Base-by-base conservation (phyloP, 2,888 invertebrate genomes). In the Polyploca ridens region DNA sequence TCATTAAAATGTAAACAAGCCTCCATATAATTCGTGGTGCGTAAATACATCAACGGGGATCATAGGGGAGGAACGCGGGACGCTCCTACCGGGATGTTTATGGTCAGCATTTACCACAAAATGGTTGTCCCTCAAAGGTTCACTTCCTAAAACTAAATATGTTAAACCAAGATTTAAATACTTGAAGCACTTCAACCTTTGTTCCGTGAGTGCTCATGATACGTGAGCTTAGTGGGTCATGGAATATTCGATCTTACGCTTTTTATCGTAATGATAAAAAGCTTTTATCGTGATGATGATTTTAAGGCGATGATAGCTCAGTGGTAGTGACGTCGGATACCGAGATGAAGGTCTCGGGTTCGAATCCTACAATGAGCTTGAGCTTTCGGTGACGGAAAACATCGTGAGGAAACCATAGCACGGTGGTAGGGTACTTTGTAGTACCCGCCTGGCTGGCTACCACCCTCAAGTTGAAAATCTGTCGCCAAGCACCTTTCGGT, bases 1-100 rank as follows among this genome's bases (percentile, higher is more conserved):
- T 89, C 86, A 91, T 90, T 87, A 89, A 90, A 88, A 89, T 89
- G 88, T 90, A 89, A 90, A 90, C 89, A 87, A 85, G 88, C 82
- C 81, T 83, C 79, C 81, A 85, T 86, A 85, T 87, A 85, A 87
- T 85, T 87, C 86, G 82, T 79, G 83, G 83, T 82, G 78, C 79
- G 85, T 86, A 86, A 85, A 87, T 85, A 87, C 83, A 83, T 86
- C 84, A 54, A 85, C 76, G 70, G 72, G 78, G 78, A 81, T 82
- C 79, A 75, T 75, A 75, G 76, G 77, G 78, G 69, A 73, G 74
- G 72, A 66, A 74, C 71, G 71, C 71, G 70, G 71, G 67, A 71
- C 66, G 70, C 75, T 73, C 77, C 75, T 70, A 68, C 74, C 70
- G 76, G 73, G 73, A 83, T 83, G 83, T 85, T 89, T 87, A 87